Percentiles rank a stretch among this genome's conserved stretches.
Evolutionary conservation across 2,888 invertebrate genomes (phyloP).

Genomic region (Cynaeus angustus): DNA sequence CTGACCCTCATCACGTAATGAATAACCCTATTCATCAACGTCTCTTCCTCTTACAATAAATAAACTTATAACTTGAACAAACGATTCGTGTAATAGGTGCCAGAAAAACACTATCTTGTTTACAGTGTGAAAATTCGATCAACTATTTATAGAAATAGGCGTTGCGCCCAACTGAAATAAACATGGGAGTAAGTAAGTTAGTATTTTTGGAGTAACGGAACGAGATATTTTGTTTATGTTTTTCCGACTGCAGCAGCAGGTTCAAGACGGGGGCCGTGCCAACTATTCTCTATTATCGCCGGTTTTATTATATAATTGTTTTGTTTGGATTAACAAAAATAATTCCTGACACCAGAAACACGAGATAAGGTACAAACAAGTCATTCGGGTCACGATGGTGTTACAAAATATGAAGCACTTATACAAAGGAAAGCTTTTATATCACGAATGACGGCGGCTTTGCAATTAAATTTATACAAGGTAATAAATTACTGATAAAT

Average conservation of each 20-base stretch:
- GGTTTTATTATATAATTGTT: slow-evolving; percentile 17
- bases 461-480: too few relatives aligned
- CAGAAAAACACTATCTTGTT: slow-evolving; percentile 27
- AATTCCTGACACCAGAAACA: slow-evolving; percentile 19
- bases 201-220: slow-evolving; percentile 26
- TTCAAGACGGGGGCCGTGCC: slow-evolving; percentile 16
- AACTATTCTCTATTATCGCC: slow-evolving; percentile 5
- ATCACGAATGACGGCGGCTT: too few relatives aligned
- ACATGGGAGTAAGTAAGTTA: slow-evolving; percentile 2
- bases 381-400: slow-evolving; percentile 17
- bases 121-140: slow-evolving; percentile 23
- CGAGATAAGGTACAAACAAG: slow-evolving; percentile 24
- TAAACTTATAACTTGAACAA: slow-evolving; percentile 1
- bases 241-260: slow-evolving; percentile 10
- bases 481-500: too few relatives aligned
- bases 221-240: slow-evolving; percentile 36
- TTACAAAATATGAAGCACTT: too few relatives aligned
- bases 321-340: slow-evolving; percentile 23
- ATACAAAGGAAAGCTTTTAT: too few relatives aligned
- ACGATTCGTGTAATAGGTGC: background rate
- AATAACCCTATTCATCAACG: slow-evolving; percentile 20
- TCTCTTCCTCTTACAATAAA: slow-evolving; percentile 11
- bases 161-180: slow-evolving; percentile 30
- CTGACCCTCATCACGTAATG: background rate
- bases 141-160: slow-evolving; percentile 21